Base-by-base conservation (phyloP, 2,113 vertebrate species). In the Gnathonemus echidnorhynchus region DNA sequence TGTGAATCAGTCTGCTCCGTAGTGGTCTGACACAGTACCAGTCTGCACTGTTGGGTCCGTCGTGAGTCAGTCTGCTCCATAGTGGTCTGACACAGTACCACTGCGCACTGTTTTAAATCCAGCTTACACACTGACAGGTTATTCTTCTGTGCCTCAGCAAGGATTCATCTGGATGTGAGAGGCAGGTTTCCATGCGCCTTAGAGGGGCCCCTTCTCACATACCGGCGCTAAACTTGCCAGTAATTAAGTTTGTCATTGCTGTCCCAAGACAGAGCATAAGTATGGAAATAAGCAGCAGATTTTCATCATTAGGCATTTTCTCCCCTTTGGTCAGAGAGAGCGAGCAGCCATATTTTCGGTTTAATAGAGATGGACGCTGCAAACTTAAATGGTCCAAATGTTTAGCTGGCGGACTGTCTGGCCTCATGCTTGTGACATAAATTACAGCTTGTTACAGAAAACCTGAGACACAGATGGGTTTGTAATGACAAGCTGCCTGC, bases 371-470 rank as follows among this genome's bases (percentile, higher is more conserved):
- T 53, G 86, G 49, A 87, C n/a, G 9, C 86, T 13, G 6, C 86
- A 53, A 27, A 52, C 17, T 46, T 48, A 87, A 53, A 53, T 13
- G 46, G 86, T 87, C 50, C 86, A 87, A 87, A 87, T 87, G 48
- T 53, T 35, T 27, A 39, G 48, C 49, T 87, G 49, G 50, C 31
- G 19, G 27, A 53, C 15, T 2, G 50, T 87, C 50, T 52, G 50
- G 6, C 48, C 50, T 87, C 50, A 87, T 5, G n/a, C 86, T 87
- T 87, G 50, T 87, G 86, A 87, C 50, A 56, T 39, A 87, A 87
- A 87, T 87, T 87, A 87, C 86, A 87, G 31, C 86, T 87, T 87
- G 86, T 35, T n/a, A 85, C 35, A 27, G 27, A 53, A 87, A 52
- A 48, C 31, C n/a, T 35, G 27, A 87, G 50, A 49, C 49, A 35